These are phyloP conservation scores for Caenorhabditis uteleia DNA, from an alignment of 2,888 invertebrate species.

Conservation along the genomic window DNA sequence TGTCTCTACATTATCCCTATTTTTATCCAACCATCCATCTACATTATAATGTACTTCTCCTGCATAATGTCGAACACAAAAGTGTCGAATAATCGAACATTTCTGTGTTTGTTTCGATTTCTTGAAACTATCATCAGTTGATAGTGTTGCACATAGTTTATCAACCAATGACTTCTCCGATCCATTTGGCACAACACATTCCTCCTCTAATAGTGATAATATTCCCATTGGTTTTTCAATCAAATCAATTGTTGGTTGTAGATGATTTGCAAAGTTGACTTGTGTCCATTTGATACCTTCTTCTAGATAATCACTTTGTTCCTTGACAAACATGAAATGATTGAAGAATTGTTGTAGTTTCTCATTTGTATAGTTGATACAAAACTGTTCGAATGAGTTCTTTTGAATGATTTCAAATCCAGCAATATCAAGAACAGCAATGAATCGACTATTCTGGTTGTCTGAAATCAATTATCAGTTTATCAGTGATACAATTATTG, in stretches of 20 bases:
- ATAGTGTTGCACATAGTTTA: constrained; percentile 55
- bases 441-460: constrained; percentile 43
- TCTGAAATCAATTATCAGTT: constrained; percentile 7
- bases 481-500: constrained; percentile 1
- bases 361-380: constrained; percentile 69
- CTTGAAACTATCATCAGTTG: constrained; percentile 43
- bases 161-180: constrained; percentile 59
- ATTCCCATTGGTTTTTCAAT: constrained; percentile 68
- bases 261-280: constrained; percentile 80
- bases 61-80: constrained; percentile 70
- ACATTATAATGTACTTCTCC: constrained; percentile 72
- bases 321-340: constrained; percentile 67
- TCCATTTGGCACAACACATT: constrained; percentile 69
- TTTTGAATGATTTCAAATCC: constrained; percentile 67
- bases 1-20: constrained; percentile 60
- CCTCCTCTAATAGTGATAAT: constrained; percentile 66
- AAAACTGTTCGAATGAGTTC: constrained; percentile 68
- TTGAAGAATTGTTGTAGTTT: constrained; percentile 69
- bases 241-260: constrained; percentile 64
- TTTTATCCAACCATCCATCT: constrained; percentile 72
- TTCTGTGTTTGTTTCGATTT: constrained; percentile 67
- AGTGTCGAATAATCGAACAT: constrained; percentile 54
- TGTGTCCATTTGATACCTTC: constrained; percentile 77
- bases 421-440: constrained; percentile 68
- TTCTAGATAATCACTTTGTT: constrained; percentile 63